Evolutionary conservation across 2,113 vertebrate genomes (phyloP), one percentile per base, ranked within the genome.

Genomic region (Tyto alba): DNA sequence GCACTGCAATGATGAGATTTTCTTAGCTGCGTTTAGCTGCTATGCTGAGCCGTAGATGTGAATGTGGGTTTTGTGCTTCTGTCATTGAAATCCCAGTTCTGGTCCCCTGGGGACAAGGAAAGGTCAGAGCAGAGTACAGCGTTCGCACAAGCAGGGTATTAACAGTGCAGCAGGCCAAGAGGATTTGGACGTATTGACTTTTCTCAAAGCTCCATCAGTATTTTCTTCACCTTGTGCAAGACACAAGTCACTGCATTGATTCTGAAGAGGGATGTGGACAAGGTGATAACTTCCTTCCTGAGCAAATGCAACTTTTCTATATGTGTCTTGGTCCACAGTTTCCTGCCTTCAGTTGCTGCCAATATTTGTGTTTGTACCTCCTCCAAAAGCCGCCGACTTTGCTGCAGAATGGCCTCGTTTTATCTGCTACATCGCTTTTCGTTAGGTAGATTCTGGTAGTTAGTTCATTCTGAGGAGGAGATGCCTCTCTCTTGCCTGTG

Each of bases 261-360:
- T 94, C 43, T 69, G 87, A 36, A 85, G 94, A 85, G 94, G 94
- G 95, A 88, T 95, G 94, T 85, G 95, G 93, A 93, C 57, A 27
- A 91, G 89, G 89, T 85, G 93, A 95, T 66, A 74, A 53, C 95
- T 97, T 97, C 95, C 93, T 97, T 94, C 93, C 95, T 96, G 95
- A 97, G 91, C 81, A 85, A 88, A 87, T 13, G 71, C 93, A 47
- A 17, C 88, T 85, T 19, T 17, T 73, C 59, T 60, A 2, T 14
- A 4, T 2, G 9, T 66, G 9, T 77, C 87, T 83, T 47, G 26
- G 45, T 94, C 94, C 95, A 60, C 62, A 6, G 77, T 40, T 96
- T 97, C 95, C 91, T 95, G 89, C 90, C 15, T 59, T 94, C 82
- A 15, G 62, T 10, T 45, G 40, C 74, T 91, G 94, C 60, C 78